A percentile compares a stretch with the other conserved stretches of the same genome.
Evolutionary conservation across 2,888 invertebrate genomes (phyloP).

Genomic region (Microctonus brassicae): DNA sequence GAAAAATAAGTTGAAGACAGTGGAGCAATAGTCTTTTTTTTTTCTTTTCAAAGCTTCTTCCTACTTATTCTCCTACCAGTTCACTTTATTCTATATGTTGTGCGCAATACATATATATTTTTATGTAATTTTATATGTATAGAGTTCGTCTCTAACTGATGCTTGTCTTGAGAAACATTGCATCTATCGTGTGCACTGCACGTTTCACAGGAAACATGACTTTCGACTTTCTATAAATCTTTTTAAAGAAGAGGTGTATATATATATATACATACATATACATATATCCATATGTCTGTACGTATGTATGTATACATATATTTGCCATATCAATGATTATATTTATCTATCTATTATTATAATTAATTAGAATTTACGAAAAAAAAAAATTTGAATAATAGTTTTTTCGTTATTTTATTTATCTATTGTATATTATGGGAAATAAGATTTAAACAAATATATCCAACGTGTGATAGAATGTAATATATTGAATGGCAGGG

Average conservation of each 20-base stretch:
- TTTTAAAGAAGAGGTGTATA: background rate
- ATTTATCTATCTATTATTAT: too few species aligned
- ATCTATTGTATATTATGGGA: background rate
- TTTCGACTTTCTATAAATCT: constrained; percentile 42
- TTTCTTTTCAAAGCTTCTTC: background rate
- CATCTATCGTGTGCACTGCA: constrained; percentile 42
- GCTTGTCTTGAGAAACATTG: constrained; percentile 25
- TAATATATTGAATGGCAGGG: constrained; percentile 5
- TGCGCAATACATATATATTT: constrained; percentile 11
- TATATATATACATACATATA: background rate
- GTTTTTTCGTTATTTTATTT: constrained; percentile 2
- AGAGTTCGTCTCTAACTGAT: constrained; percentile 32
- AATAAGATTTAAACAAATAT: background rate
- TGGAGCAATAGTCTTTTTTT: too few species aligned
- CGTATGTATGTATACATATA: too few species aligned
- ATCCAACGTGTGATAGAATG: background rate
- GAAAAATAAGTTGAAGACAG: background rate
- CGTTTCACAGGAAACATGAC: constrained; percentile 46
- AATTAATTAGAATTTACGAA: too few species aligned
- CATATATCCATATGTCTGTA: too few species aligned
- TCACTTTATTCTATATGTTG: constrained; percentile 21
- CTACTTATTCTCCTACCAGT: background rate
- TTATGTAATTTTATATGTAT: too few species aligned
- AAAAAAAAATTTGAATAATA: too few species aligned
- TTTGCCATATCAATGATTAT: too few species aligned